A percentile compares a stretch with the other conserved stretches of the same genome.
Conservation (phyloP, 2,113 vertebrate species). For the Epinephelus lanceolatus region DNA sequence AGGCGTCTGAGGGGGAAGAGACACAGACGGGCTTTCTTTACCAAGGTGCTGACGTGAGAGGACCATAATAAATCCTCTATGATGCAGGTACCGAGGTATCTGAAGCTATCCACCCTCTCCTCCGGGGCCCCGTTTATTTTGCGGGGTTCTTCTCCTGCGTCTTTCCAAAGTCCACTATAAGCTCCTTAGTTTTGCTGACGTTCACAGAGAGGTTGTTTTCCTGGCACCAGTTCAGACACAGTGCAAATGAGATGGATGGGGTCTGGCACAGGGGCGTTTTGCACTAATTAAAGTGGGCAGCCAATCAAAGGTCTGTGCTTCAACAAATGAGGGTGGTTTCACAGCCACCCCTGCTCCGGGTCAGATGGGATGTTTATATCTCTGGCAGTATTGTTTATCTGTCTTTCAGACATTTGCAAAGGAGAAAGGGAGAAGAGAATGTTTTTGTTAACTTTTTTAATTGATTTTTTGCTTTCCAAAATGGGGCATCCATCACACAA, state of each 20-base stretch:
- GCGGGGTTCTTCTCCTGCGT: too few relatives aligned
- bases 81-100: neutral
- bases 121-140: too few relatives aligned
- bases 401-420: neutral
- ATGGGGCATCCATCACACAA: slow-evolving; percentile 28
- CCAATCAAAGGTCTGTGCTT: slow-evolving; percentile 56
- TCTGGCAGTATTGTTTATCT: slow-evolving; percentile 23
- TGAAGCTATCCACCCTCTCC: too few relatives aligned
- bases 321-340: slow-evolving; percentile 57
- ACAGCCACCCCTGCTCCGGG: slow-evolving; percentile 35
- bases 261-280: slow-evolving; percentile 29
- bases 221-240: neutral
- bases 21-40: neutral
- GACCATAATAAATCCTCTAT: neutral
- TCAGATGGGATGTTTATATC: slow-evolving; percentile 47
- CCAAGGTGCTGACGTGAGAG: neutral
- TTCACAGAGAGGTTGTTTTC: too few relatives aligned
- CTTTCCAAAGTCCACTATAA: too few relatives aligned
- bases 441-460: slow-evolving; percentile 31
- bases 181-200: too few relatives aligned
- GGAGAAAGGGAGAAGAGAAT: slow-evolving; percentile 4
- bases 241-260: slow-evolving; percentile 9
- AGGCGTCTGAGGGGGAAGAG: neutral
- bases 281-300: slow-evolving; percentile 57
- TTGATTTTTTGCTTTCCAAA: slow-evolving; percentile 8